Base-by-base conservation (phyloP, 1,140 invertebrate genomes). In the Cotesia vestalis region DNA sequence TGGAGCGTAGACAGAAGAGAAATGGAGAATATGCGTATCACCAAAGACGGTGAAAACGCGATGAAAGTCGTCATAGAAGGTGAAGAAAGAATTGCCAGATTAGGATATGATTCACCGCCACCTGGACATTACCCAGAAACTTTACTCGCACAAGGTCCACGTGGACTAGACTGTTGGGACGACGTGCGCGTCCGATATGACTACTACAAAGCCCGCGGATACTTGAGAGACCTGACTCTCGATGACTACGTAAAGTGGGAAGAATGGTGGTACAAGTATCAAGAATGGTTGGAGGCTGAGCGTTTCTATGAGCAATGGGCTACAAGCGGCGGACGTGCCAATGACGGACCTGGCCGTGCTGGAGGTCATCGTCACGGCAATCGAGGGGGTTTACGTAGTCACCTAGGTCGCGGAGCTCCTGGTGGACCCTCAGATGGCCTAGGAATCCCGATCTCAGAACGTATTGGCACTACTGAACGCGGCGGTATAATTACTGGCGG, bases 231-330 rank as follows among this genome's bases (percentile, higher is more conserved):
- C 76, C 88, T 94, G 4, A 90, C 91, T 0, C 87, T 94, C 40
- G 91, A 94, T 71, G 95, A 96, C 83, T 96, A 95, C 81, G 90
- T 95, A 36, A 95, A 96, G 83, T 96, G 94, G 94, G 95, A 96
- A 85, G 93, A 95, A 84, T 96, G 95, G 95, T 96, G 94, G 94
- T 95, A 95, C 84, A 94, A 94, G 78, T 96, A 96, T 85, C 93
- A 95, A 84, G 94, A 95, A 84, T 96, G 94, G 95, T 84, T 95
- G 72, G 94, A 95, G 79, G 91, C 93, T 36, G 94, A 95, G 83
- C 89, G 92, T 64, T 93, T 92, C 74, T 94, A 93, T 80, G 92
- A 94, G 84, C 91, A 92, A 71, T 94, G 92, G 92, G 89, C 85
- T 20, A 76, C 79, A 1, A 74, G 82, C 4, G 86, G 81, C 72